Conservation (phyloP, 2,888 invertebrate genomes). For the Synergus laeviventris region DNA sequence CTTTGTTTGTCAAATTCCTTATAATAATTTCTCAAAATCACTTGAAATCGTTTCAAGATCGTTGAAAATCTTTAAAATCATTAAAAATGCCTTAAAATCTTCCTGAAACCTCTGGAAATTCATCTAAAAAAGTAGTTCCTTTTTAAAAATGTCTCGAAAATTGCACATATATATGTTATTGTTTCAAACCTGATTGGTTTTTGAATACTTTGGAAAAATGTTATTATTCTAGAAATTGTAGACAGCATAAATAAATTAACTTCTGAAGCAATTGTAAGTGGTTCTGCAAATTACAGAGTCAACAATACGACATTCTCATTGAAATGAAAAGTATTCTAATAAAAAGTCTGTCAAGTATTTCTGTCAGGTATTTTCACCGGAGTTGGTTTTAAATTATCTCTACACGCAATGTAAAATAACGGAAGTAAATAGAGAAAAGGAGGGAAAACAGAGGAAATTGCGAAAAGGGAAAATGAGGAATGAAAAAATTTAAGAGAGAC, state of each 20-base stretch:
- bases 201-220: too few relatives aligned
- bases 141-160: too few relatives aligned
- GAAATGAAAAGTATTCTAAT: not conserved
- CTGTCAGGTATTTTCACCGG: not conserved
- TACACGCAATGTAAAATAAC: not conserved
- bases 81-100: too few relatives aligned
- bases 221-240: not conserved
- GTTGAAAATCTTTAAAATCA: too few relatives aligned
- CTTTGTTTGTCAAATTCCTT: too few relatives aligned
- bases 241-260: not conserved
- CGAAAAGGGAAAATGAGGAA: constrained; percentile 46
- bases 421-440: not conserved
- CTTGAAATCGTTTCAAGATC: too few relatives aligned
- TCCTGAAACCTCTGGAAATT: too few relatives aligned
- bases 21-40: too few relatives aligned
- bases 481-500: constrained; percentile 1
- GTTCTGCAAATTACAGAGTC: not conserved
- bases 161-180: too few relatives aligned
- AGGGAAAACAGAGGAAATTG: constrained; percentile 43
- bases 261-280: not conserved
- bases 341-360: not conserved
- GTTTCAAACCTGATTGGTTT: too few relatives aligned
- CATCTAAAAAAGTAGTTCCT: too few relatives aligned
- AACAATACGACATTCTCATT: constrained; percentile 8
- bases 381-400: not conserved